phyloP scores from a whole-genome alignment of 2,797 vertebrate genomes.

The Passerculus sandwichensis region DNA sequence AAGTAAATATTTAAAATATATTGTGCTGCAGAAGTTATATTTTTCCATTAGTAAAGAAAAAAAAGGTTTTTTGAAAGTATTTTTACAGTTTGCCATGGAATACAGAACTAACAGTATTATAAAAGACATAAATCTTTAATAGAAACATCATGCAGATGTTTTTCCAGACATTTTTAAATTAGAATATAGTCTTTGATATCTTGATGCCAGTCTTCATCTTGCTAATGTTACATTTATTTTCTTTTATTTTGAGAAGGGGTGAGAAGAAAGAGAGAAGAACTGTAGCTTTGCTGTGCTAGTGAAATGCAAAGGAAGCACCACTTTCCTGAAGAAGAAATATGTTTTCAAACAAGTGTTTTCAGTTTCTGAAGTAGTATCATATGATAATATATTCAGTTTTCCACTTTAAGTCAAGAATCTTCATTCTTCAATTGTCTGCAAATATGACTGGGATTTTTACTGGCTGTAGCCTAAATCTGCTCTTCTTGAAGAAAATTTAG shows the following conservation, averaged over 20 bases:
- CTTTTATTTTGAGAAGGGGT: not conserved
- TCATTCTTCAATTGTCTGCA: not conserved
- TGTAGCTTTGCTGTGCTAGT: not conserved
- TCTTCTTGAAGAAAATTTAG: not conserved
- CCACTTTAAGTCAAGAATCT: not conserved
- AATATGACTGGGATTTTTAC: not conserved
- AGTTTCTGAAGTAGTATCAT: not conserved
- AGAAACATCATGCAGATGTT: not conserved
- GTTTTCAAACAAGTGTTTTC: not conserved
- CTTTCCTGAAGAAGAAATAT: not conserved
- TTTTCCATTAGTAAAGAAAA: not conserved
- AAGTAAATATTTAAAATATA: not conserved
- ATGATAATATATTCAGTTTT: constrained; percentile 13
- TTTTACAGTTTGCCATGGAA: not conserved
- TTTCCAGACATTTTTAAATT: not conserved
- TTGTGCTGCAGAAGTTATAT: not conserved
- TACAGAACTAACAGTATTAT: not conserved
- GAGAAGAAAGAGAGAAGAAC: not conserved
- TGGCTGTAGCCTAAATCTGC: not conserved
- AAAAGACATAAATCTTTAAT: not conserved
- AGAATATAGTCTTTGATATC: not conserved
- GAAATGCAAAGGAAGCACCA: not conserved
- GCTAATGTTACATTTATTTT: not conserved
- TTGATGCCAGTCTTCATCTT: constrained; percentile 13
- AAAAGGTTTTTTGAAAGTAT: not conserved